Percentiles rank a stretch among this genome's conserved stretches.
phyloP scores from a whole-genome alignment of 2,888 invertebrate species.

The Drosophila conformis region DNA sequence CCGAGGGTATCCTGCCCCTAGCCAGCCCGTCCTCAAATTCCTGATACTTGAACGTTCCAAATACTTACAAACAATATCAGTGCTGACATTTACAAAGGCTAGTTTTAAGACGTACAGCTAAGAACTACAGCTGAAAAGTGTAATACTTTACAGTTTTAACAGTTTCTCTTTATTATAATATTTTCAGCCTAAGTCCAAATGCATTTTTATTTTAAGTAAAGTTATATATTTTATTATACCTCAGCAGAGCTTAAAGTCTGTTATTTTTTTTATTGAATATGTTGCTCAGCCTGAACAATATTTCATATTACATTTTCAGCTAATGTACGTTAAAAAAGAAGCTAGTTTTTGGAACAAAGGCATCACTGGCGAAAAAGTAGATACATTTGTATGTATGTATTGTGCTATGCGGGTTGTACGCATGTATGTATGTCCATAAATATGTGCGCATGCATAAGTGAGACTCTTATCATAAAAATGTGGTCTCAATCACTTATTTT shows the following conservation, averaged over 20 bases:
- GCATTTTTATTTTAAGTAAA: neutral
- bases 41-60: slow-evolving; percentile 43
- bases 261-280: neutral
- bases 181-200: neutral
- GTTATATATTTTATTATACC: neutral
- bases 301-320: neutral
- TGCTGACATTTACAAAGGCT: neutral
- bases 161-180: neutral
- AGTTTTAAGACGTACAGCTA: neutral
- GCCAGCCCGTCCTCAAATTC: slow-evolving; percentile 42
- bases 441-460: neutral
- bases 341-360: neutral
- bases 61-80: slow-evolving; percentile 5
- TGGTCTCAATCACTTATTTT: slow-evolving; percentile 21
- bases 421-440: neutral
- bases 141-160: neutral
- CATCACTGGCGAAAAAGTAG: neutral
- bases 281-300: neutral
- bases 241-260: neutral
- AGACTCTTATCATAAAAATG: slow-evolving; percentile 35
- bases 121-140: neutral
- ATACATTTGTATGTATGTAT: neutral
- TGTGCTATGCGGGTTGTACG: slow-evolving; percentile 7
- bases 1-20: slow-evolving; percentile 41
- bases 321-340: neutral